These are phyloP conservation scores for Podotricha telesiphe DNA, from an alignment of 2,888 invertebrate species.

Conservation along the genomic window DNA sequence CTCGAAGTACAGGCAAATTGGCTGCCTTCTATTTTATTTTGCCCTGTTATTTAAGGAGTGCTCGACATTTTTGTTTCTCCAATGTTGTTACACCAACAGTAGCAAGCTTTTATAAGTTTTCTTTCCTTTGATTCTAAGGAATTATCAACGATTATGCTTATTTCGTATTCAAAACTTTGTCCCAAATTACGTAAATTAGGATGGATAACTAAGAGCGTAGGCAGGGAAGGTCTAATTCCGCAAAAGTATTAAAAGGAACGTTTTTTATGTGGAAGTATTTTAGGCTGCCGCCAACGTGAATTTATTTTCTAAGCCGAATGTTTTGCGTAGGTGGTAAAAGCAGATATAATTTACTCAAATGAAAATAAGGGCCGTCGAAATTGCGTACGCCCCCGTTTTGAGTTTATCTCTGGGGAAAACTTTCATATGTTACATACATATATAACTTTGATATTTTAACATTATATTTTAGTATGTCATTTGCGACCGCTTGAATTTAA, in stretches of 20 bases:
- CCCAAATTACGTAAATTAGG: conserved; percentile 17
- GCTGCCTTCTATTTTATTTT: conserved; percentile 55
- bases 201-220: conserved; percentile 40
- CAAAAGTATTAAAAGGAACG: conserved; percentile 57
- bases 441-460: background rate
- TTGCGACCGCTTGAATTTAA: background rate
- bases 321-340: conserved; percentile 58
- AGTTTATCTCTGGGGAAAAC: conserved; percentile 50
- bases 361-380: conserved; percentile 55
- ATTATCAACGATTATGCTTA: conserved; percentile 18
- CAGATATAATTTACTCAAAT: conserved; percentile 50
- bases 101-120: background rate
- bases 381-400: conserved; percentile 56
- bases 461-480: background rate
- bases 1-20: conserved; percentile 55
- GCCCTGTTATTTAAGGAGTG: conserved; percentile 47
- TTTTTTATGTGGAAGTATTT: conserved; percentile 53
- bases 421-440: background rate
- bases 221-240: conserved; percentile 34
- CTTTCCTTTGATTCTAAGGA: conserved; percentile 7
- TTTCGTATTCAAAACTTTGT: conserved; percentile 1
- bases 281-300: conserved; percentile 57
- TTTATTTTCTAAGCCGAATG: conserved; percentile 56
- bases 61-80: conserved; percentile 18
- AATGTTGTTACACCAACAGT: background rate